These are phyloP conservation scores for Channa maculata DNA, from an alignment of 2,113 vertebrate genomes.

Conservation along the genomic window DNA sequence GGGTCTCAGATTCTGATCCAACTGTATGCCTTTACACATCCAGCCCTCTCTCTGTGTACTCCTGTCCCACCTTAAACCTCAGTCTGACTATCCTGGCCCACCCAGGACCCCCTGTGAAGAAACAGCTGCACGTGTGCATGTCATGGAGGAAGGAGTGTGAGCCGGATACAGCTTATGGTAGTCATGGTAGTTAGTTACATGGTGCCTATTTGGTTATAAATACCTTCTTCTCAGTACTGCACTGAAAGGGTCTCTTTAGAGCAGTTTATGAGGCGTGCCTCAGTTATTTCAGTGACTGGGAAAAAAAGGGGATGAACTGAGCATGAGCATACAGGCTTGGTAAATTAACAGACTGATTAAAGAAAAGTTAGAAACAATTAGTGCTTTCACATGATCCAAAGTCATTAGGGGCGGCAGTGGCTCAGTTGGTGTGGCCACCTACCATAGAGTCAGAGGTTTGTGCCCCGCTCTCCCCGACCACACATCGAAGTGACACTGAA, in stretches of 20 bases:
- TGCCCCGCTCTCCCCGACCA: no score
- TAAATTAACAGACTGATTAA: not conserved
- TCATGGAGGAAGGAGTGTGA: not conserved
- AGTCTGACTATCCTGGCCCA: constrained; percentile 15
- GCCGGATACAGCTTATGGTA: constrained; percentile 42
- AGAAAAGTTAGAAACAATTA: constrained; percentile 1
- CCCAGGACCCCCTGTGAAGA: constrained; percentile 59
- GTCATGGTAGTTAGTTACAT: constrained; percentile 26
- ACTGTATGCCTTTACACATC: constrained; percentile 56
- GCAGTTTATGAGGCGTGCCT: constrained; percentile 18
- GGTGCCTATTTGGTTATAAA: constrained; percentile 59
- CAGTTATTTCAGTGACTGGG: constrained; percentile 1
- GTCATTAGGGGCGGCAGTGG: no score
- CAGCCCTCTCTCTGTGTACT: constrained; percentile 9
- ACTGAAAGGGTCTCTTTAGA: constrained; percentile 30
- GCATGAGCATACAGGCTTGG: not conserved
- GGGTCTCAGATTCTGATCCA: constrained; percentile 38
- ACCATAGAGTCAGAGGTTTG: no score
- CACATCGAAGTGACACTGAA: no score
- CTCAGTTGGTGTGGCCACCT: no score
- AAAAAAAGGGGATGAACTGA: not conserved
- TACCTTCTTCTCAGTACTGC: constrained; percentile 44
- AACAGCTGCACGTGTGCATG: constrained; percentile 46
- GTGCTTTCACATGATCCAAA: no score
- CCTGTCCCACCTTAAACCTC: constrained; percentile 46